These are phyloP conservation scores for Crotalus tigris DNA, from an alignment of 2,113 vertebrate species.

Conservation along the genomic window DNA sequence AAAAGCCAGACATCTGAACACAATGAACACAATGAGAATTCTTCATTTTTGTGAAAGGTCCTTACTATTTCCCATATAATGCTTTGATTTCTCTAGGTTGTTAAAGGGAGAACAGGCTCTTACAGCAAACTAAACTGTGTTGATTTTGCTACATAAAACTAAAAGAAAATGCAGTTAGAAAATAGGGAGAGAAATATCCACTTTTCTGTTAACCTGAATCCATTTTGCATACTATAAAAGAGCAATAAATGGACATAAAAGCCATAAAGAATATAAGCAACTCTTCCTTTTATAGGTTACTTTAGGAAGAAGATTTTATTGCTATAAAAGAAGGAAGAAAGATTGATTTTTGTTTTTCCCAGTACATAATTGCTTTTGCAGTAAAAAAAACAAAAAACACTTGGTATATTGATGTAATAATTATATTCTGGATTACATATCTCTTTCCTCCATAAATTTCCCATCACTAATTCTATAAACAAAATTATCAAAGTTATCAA, in stretches of 20 bases:
- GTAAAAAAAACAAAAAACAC: slow-evolving; percentile 12
- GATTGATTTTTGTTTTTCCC: slow-evolving; percentile 25
- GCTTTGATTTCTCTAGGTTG: neutral
- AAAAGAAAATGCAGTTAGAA: neutral
- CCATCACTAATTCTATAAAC: slow-evolving; percentile 13
- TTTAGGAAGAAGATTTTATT: slow-evolving; percentile 11
- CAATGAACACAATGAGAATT: neutral
- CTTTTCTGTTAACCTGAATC: slow-evolving; percentile 4
- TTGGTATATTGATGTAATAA: slow-evolving; percentile 19
- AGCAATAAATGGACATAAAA: slow-evolving; percentile 12
- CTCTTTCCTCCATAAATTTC: slow-evolving; percentile 20
- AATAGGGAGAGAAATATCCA: neutral
- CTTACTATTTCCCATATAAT: neutral
- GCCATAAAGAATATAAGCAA: slow-evolving; percentile 13
- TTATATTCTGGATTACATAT: slow-evolving; percentile 25
- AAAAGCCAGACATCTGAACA: neutral
- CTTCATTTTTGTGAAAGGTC: neutral
- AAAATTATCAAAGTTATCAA: slow-evolving; percentile 19
- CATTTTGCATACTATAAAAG: slow-evolving; percentile 5
- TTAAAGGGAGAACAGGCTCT: neutral
- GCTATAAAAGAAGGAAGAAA: neutral
- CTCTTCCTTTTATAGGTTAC: slow-evolving; percentile 6
- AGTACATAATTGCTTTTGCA: slow-evolving; percentile 9
- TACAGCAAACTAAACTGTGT: neutral
- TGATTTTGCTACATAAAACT: neutral